Evolutionary conservation across 2,113 vertebrate species (phyloP), one percentile per base, ranked within the genome.

Genomic region (Lontra canadensis): DNA sequence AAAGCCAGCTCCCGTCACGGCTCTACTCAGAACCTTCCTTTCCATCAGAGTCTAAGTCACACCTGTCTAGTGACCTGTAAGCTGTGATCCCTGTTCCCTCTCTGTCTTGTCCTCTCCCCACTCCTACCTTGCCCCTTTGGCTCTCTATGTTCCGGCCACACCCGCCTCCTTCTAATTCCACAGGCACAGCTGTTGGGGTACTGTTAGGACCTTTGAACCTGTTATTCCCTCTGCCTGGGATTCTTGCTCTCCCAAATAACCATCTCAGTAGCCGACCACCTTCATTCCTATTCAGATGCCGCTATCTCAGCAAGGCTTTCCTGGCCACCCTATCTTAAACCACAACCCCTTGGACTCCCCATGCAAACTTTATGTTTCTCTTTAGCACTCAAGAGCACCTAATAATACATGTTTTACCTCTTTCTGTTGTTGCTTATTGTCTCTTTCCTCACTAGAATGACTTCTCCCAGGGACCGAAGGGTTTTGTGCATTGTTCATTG

Each of bases 31-130:
- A 44, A 59, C 11, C 15, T 74, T 74, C n/a, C 17, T 3, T 36
- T 39, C 12, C 25, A 2, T 42, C 18, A 63, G 15, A 42, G 2
- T 21, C 71, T 49, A 7, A 34, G 42, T 39, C 34, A 5, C 2
- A 59, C 26, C 57, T 71, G 7, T 0, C 2, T 0, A 39, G 26
- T 49, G 23, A 20, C 13, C 63, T 17, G 9, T 13, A n/a, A 1
- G 2, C 29, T n/a, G 34, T 25, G 61, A 34, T n/a, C 5, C 5
- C 79, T 23, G 14, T 18, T 29, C 36, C 25, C 9, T 31, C 14
- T 85, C 87, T 36, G 23, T 12, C n/a, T 47, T 4, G 0, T 31
- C 17, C 3, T 26, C n/a, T 59, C 31, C 13, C 63, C 11, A 20
- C 26, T 18, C 47, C 47, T 1, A 4, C 1, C 25, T 17, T 34